Base-by-base conservation (phyloP, 2,888 invertebrate species). In the Conops quadrifasciatus region DNA sequence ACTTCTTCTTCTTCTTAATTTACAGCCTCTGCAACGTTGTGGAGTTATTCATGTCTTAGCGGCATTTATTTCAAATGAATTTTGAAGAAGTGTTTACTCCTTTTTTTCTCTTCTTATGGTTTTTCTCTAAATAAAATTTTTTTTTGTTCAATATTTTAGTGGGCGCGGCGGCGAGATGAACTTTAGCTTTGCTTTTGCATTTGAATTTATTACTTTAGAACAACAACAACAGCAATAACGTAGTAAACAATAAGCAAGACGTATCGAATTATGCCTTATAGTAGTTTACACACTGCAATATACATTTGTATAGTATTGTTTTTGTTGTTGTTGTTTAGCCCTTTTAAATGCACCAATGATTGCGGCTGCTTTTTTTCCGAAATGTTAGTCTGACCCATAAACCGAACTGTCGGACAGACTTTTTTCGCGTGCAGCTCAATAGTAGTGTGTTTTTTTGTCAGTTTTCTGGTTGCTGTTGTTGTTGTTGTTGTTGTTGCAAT, bases 21-120 rank as follows among this genome's bases (percentile, higher is more conserved):
- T 56, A 16, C 53, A 30, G 19, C 5, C 53, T 36, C 51, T 19
- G n/a, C 15, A 3, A 5, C 47, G 5, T 43, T 45, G 26, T 1
- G n/a, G 11, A 26, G 26, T 56, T 36, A 30, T 13, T 66, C 66
- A 66, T 66, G 51, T 65, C 24, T 65, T 21, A 64, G 51, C 66
- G 45, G 53, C 66, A 53, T 36, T 56, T 45, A 56, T 56, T 53
- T 47, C 28, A 65, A 53, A 53, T 36, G 66, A 26, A 16, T 65
- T 51, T 28, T 56, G 28, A 51, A 65, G 16, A 28, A 2, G 7
- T 49, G 11, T 64, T 64, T 1, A 5, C 13, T 49, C n/a, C 1
- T 36, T 60, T 64, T 13, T 15, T n/a, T n/a, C 24, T 47, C 7
- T 16, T 53, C n/a, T n/a, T n/a, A n/a, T n/a, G n/a, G n/a, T n/a